phyloP scores from a whole-genome alignment of 2,797 vertebrate species.

The Ctenopoma multispine region DNA sequence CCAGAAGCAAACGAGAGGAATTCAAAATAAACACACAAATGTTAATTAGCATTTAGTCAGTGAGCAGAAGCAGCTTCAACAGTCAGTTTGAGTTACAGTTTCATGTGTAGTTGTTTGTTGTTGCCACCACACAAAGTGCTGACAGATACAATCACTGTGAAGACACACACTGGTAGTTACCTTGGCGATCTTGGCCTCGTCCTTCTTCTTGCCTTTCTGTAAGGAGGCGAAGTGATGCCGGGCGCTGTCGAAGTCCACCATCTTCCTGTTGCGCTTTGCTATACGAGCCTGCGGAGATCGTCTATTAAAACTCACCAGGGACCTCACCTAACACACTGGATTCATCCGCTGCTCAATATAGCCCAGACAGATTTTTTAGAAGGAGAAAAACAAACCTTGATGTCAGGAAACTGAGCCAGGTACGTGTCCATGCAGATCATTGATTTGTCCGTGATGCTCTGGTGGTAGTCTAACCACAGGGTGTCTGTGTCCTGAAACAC shows the following conservation, averaged over 20 bases:
- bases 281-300: constrained; percentile 88
- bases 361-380: no score
- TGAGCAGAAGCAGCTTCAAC: neutral
- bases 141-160: no score
- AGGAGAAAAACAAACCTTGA: constrained; percentile 85
- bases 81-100: neutral
- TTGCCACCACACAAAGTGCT: constrained; percentile 1
- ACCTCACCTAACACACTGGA: no score
- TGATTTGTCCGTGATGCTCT: constrained; percentile 92
- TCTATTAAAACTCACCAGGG: no score
- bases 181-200: constrained; percentile 93
- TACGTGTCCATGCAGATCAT: constrained; percentile 91
- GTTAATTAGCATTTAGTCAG: constrained; percentile 37
- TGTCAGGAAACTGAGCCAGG: constrained; percentile 94
- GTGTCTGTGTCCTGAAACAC: constrained; percentile 89
- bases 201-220: constrained; percentile 96
- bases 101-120: no score
- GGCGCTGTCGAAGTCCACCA: constrained; percentile 97
- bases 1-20: constrained; percentile 38
- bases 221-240: constrained; percentile 94
- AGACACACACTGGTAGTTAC: constrained; percentile 74
- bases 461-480: constrained; percentile 94
- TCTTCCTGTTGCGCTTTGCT: constrained; percentile 94
- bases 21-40: constrained; percentile 56
- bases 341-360: no score